Conservation (phyloP, 2,797 vertebrate genomes). For the Sylvia borin region DNA sequence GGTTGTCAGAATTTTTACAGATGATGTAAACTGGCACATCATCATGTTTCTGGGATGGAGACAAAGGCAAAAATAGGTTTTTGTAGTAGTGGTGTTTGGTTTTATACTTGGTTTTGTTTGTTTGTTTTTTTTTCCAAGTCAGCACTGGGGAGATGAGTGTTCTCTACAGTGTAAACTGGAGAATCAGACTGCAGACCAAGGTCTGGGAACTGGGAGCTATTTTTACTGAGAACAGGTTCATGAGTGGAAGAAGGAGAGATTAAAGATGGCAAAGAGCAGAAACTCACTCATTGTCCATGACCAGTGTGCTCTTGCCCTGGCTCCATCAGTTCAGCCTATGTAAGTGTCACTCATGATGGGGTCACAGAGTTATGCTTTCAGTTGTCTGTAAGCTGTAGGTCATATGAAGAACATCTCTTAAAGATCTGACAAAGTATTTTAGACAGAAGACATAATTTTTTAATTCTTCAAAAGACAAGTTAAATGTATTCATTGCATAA, state of each 20-base stretch:
- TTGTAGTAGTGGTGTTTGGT: not conserved
- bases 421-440: conserved; percentile 65
- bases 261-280: conserved; percentile 33
- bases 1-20: conserved; percentile 19
- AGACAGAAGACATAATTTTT: conserved; percentile 74
- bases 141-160: not conserved
- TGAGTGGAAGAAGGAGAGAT: not conserved
- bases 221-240: conserved; percentile 49
- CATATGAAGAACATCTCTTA: conserved; percentile 55
- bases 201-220: not conserved
- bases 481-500: conserved; percentile 76
- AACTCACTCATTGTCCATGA: not conserved
- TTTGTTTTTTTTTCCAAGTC: not conserved
- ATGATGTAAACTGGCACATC: conserved; percentile 9
- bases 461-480: conserved; percentile 71
- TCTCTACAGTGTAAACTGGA: not conserved
- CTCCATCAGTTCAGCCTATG: not conserved
- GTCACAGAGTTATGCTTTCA: conserved; percentile 46
- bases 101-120: not conserved
- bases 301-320: not conserved
- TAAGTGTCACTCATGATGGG: conserved; percentile 28
- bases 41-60: not conserved
- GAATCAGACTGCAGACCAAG: not conserved
- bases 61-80: not conserved
- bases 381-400: conserved; percentile 60